Evolutionary conservation across 2,888 invertebrate genomes (phyloP).

Genomic region (Sceliomorpha sp.): DNA sequence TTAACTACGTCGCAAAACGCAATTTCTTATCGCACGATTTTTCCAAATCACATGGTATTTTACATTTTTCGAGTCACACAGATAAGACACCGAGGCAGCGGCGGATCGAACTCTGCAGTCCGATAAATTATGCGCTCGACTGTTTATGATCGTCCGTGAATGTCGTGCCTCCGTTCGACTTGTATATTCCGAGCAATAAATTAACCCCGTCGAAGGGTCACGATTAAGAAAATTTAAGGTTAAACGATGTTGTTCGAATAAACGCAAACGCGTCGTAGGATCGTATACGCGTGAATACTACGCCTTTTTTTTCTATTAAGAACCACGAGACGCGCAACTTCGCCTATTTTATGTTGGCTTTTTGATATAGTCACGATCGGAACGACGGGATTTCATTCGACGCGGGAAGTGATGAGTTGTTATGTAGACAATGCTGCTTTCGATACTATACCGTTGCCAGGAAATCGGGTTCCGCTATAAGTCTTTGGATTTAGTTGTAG

Average conservation of each 20-base stretch:
- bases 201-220: slow-evolving; percentile 14
- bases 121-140: slow-evolving; percentile 26
- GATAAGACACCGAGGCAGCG: slow-evolving; percentile 13
- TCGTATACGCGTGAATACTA: neutral
- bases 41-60: slow-evolving; percentile 15
- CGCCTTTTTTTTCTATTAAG: no score
- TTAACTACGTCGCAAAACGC: slow-evolving; percentile 19
- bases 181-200: slow-evolving; percentile 21
- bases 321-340: no score
- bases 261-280: slow-evolving; percentile 11
- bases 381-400: no score
- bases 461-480: neutral
- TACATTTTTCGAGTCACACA: slow-evolving; percentile 13
- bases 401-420: neutral
- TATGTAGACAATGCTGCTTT: neutral
- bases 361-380: no score
- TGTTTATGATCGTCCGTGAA: slow-evolving; percentile 35
- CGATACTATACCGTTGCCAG: neutral
- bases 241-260: slow-evolving; percentile 8
- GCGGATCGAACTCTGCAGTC: slow-evolving; percentile 14
- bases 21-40: slow-evolving; percentile 22
- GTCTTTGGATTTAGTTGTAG: neutral
- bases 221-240: slow-evolving; percentile 9
- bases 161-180: slow-evolving; percentile 10
- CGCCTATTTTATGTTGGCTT: no score